These are phyloP conservation scores for Drosophila siamana DNA, from an alignment of 2,888 invertebrate species.

Conservation along the genomic window DNA sequence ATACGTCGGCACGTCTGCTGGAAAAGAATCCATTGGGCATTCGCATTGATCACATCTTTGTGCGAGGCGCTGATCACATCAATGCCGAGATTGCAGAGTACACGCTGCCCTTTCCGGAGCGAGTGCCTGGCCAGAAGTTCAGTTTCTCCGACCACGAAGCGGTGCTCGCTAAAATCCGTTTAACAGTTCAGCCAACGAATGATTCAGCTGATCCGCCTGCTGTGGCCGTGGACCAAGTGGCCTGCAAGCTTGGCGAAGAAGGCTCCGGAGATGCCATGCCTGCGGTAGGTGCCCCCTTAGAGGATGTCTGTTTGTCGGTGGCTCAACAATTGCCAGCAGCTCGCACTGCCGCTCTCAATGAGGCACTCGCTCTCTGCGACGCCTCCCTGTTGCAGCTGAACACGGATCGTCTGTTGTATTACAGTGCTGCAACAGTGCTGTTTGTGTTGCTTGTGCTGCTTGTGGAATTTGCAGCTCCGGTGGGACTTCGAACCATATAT, in stretches of 20 bases:
- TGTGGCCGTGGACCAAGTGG: slow-evolving; percentile 37
- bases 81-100: slow-evolving; percentile 87
- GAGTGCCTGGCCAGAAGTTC: slow-evolving; percentile 89
- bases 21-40: slow-evolving; percentile 89
- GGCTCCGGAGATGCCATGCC: slow-evolving; percentile 15
- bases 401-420: slow-evolving; percentile 83
- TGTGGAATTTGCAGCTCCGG: slow-evolving; percentile 81
- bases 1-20: slow-evolving; percentile 87
- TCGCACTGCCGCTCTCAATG: slow-evolving; percentile 78
- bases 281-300: neutral
- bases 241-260: slow-evolving; percentile 26
- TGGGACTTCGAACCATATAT: slow-evolving; percentile 85
- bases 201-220: neutral
- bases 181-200: slow-evolving; percentile 40
- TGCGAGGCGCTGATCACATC: slow-evolving; percentile 74
- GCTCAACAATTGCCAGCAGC: slow-evolving; percentile 43
- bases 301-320: slow-evolving; percentile 7
- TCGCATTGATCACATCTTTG: slow-evolving; percentile 97
- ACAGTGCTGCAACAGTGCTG: slow-evolving; percentile 78
- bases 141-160: slow-evolving; percentile 97
- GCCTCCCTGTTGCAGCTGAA: slow-evolving; percentile 81
- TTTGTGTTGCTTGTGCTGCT: slow-evolving; percentile 78
- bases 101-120: slow-evolving; percentile 90
- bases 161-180: slow-evolving; percentile 87
- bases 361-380: slow-evolving; percentile 83